Percentiles rank a stretch among this genome's conserved stretches.
Evolutionary conservation across 2,797 vertebrate species (phyloP).

Genomic region (Staurois parvus): DNA sequence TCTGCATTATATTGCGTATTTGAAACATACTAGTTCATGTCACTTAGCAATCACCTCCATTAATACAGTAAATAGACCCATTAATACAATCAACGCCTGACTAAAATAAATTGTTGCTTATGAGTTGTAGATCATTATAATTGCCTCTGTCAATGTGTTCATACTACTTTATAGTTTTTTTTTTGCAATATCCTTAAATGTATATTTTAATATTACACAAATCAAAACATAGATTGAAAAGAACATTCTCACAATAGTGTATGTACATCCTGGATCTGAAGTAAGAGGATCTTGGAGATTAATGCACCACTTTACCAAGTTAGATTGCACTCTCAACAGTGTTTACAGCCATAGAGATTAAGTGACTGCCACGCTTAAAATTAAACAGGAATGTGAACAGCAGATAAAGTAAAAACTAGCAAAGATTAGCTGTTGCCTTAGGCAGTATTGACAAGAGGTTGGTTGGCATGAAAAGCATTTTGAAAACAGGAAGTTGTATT

Average conservation of each 20-base stretch:
- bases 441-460: constrained; percentile 30
- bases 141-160: too few species aligned
- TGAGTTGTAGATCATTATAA: too few species aligned
- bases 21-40: too few species aligned
- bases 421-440: constrained; percentile 36
- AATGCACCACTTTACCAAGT: background rate
- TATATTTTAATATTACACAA: too few species aligned
- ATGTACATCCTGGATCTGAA: background rate
- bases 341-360: constrained; percentile 63
- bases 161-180: too few species aligned
- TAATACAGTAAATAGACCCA: too few species aligned
- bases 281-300: constrained; percentile 44
- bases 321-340: constrained; percentile 41
- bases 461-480: constrained; percentile 25
- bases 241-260: background rate
- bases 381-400: constrained; percentile 59
- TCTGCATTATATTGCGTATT: too few species aligned
- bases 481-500: constrained; percentile 52
- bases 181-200: too few species aligned
- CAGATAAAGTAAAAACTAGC: constrained; percentile 48
- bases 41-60: too few species aligned
- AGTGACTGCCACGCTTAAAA: constrained; percentile 59
- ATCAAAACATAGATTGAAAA: background rate
- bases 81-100: too few species aligned
- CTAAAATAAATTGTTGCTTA: too few species aligned